These are phyloP conservation scores for Pogonocherus hispidulus DNA, from an alignment of 2,888 invertebrate genomes.

Conservation along the genomic window DNA sequence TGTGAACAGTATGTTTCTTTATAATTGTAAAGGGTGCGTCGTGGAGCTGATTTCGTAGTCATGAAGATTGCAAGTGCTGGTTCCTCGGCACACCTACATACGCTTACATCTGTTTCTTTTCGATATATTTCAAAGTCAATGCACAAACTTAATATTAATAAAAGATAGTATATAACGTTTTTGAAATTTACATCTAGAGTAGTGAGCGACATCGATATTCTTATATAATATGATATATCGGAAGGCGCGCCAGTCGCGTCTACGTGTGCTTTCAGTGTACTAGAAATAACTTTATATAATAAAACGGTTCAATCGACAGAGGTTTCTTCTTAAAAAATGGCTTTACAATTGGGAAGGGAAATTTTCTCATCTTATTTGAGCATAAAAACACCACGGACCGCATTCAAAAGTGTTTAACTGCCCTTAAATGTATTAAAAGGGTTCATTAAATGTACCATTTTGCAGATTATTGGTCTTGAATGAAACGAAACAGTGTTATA, in stretches of 20 bases:
- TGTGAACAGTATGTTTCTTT: no score
- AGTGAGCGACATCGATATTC: constrained; percentile 68
- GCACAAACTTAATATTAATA: constrained; percentile 65
- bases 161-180: constrained; percentile 61
- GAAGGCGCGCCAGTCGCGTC: constrained; percentile 56
- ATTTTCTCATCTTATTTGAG: no score
- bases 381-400: no score
- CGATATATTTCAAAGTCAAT: constrained; percentile 62
- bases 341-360: neutral
- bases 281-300: constrained; percentile 59
- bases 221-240: constrained; percentile 65
- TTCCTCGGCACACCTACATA: constrained; percentile 33
- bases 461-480: no score
- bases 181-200: constrained; percentile 63
- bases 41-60: neutral
- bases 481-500: constrained; percentile 34
- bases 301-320: neutral
- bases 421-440: no score
- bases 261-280: constrained; percentile 69
- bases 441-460: no score
- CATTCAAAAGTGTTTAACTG: no score
- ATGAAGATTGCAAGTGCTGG: neutral
- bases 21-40: no score
- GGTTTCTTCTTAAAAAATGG: neutral
- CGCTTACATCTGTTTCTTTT: constrained; percentile 52